phyloP scores from a whole-genome alignment of 2,888 invertebrate species.

The Dilophus febrilis region DNA sequence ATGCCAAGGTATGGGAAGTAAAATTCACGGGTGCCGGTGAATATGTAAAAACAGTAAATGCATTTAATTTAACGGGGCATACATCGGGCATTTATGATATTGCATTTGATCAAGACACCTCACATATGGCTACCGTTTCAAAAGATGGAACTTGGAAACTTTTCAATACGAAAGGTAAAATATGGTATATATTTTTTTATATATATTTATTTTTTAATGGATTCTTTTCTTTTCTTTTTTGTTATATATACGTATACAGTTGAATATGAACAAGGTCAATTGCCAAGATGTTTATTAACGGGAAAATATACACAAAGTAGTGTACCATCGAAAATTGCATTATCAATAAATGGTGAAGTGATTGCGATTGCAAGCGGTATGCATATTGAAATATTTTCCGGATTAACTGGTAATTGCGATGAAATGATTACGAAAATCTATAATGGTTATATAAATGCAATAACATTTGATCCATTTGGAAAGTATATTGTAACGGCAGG shows the following conservation, averaged over 20 bases:
- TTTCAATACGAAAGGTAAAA: constrained; percentile 67
- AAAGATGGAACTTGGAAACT: constrained; percentile 79
- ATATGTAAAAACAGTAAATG: constrained; percentile 55
- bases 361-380: constrained; percentile 49
- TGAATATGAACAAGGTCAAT: constrained; percentile 61
- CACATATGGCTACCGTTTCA: constrained; percentile 66
- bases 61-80: constrained; percentile 68
- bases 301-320: constrained; percentile 42
- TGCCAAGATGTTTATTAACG: constrained; percentile 50
- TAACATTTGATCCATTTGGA: constrained; percentile 59
- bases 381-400: constrained; percentile 51
- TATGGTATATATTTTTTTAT: constrained; percentile 1
- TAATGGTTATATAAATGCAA: constrained; percentile 46
- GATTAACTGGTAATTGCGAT: constrained; percentile 44
- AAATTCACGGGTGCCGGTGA: constrained; percentile 51
- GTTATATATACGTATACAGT: too few relatives aligned
- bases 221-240: constrained; percentile 12
- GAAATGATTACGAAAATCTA: constrained; percentile 48
- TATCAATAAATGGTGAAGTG: constrained; percentile 67
- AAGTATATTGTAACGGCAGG: constrained; percentile 57
- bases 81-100: constrained; percentile 65
- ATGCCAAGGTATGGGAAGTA: constrained; percentile 68
- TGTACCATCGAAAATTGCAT: constrained; percentile 41
- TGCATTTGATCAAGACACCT: constrained; percentile 65
- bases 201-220: background rate